Evolutionary conservation across 2,113 vertebrate genomes (phyloP).

Genomic region (Nipponia nippon): DNA sequence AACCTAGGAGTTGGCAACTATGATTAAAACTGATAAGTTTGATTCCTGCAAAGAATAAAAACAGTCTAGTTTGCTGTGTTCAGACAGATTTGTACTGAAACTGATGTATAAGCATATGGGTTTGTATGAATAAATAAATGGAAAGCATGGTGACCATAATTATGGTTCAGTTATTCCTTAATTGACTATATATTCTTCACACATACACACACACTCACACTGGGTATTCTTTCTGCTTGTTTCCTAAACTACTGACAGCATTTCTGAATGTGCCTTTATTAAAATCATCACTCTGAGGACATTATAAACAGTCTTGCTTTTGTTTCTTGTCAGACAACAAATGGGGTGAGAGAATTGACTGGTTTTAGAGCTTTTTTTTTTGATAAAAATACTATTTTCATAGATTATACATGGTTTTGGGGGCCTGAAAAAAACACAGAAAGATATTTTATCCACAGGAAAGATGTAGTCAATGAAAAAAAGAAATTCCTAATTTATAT

Average conservation of each 20-base stretch:
- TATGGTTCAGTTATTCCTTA: neutral
- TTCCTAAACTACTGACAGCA: neutral
- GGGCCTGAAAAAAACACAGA: neutral
- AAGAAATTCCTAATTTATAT: neutral
- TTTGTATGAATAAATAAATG: neutral
- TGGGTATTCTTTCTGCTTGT: neutral
- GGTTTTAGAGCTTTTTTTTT: neutral
- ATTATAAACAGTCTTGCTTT: neutral
- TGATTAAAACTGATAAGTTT: slow-evolving; percentile 39
- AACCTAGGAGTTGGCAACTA: slow-evolving; percentile 65
- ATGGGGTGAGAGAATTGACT: neutral
- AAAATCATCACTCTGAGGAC: neutral
- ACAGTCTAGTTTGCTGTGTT: neutral
- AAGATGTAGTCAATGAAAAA: neutral
- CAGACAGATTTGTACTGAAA: neutral
- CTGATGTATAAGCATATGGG: neutral
- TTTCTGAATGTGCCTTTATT: neutral
- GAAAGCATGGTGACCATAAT: neutral
- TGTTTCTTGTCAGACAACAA: neutral
- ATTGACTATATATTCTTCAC: neutral
- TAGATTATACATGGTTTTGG: rapidly evolving
- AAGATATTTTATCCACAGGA: neutral
- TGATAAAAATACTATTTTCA: neutral
- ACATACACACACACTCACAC: neutral
- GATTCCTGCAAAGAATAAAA: neutral